Evolutionary conservation across 2,888 invertebrate species (phyloP), one percentile per base, ranked within the genome.

Genomic region (Andricus curvator): DNA sequence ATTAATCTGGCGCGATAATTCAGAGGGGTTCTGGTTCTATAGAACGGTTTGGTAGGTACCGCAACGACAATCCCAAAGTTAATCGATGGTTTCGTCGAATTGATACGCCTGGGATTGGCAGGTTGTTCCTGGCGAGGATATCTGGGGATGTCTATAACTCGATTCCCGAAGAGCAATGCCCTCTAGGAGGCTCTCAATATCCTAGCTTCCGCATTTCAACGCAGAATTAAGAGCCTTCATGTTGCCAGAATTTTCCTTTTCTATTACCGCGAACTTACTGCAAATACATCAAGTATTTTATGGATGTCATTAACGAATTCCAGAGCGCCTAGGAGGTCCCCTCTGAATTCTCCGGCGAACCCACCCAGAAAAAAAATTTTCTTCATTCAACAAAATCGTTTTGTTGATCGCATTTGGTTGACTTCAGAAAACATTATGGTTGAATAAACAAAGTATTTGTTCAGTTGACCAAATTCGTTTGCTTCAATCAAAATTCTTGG

Each of bases 51-150:
- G 85, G 83, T 48, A 1, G 17, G 48, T 83, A 85, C 83, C 84
- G 84, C 86, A 88, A 89, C 86, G 88, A 89, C 89, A 88, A 89
- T 88, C 85, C 87, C 88, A 87, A 88, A 88, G 86, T 89, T 89
- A 90, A 88, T 90, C 88, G 88, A 89, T 89, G 87, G 83, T 81
- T 84, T 80, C 82, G 77, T 68, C 83, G 84, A 83, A 85, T 83
- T 81, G 84, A 87, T 84, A 86, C 84, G 86, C 80, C 86, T 88
- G 88, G 81, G 84, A 82, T 85, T 89, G 89, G 87, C 89, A 88
- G 89, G 82, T 86, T 85, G 87, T 82, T 85, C 41, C 80, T 79
- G 76, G 66, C 74, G 84, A 81, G 81, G 81, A 85, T 86, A 86
- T 84, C 79, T 82, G 68, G 83, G 82, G 84, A 84, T 85, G 82